Evolutionary conservation across 2,888 invertebrate genomes (phyloP).

Genomic region (Artemia sp.): DNA sequence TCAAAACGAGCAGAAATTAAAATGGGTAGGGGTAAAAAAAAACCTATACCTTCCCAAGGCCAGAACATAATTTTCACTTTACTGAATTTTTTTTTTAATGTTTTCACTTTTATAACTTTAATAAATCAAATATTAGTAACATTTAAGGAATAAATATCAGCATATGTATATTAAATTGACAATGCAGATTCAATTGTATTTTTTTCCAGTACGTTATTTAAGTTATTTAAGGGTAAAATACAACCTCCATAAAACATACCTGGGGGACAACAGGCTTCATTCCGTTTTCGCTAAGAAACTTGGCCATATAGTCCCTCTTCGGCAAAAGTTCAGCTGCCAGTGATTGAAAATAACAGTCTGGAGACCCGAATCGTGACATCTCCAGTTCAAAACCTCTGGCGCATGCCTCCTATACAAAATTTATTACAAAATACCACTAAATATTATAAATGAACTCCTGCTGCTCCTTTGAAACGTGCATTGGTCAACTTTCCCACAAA

Average conservation of each 20-base stretch:
- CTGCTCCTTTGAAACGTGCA: neutral
- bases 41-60: no score
- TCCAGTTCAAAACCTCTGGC: conserved; percentile 78
- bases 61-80: no score
- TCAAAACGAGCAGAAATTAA: no score
- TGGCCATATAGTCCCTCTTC: conserved; percentile 62
- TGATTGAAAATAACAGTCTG: conserved; percentile 65
- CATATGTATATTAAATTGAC: no score
- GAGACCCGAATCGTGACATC: conserved; percentile 45
- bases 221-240: neutral
- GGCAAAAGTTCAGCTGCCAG: conserved; percentile 52
- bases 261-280: conserved; percentile 84
- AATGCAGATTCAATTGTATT: no score
- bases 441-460: neutral
- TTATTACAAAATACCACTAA: neutral
- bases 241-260: conserved; percentile 31
- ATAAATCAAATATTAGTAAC: no score
- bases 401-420: conserved; percentile 56
- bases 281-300: conserved; percentile 55
- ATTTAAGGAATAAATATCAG: no score
- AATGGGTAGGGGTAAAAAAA: no score
- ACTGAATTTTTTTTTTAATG: no score
- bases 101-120: no score
- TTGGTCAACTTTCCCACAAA: no score
- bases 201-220: no score